Conservation (phyloP, 1,140 invertebrate species). For the Eufriesea mexicana region DNA sequence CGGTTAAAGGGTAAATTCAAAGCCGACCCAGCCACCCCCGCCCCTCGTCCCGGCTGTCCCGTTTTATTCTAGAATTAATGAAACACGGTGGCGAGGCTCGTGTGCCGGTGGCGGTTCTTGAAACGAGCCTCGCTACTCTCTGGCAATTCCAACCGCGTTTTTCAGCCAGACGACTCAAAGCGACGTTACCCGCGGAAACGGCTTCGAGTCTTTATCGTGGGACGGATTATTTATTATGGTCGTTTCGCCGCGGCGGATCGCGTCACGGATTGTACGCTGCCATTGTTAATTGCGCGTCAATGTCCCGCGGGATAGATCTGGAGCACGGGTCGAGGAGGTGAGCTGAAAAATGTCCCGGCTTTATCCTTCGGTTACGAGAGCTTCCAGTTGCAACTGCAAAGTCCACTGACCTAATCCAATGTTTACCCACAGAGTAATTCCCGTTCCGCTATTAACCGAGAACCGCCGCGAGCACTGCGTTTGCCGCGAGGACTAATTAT, state of each 20-base stretch:
- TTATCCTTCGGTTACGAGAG: neutral
- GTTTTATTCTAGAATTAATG: conserved; percentile 23
- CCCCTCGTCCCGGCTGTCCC: neutral
- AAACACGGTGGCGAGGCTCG: neutral
- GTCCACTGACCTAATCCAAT: conserved; percentile 8
- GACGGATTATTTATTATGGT: conserved; percentile 17
- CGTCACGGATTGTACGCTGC: neutral
- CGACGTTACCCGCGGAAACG: neutral
- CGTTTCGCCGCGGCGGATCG: neutral
- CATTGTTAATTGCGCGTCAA: conserved; percentile 34
- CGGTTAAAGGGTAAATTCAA: conserved; percentile 37
- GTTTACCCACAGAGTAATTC: conserved; percentile 17
- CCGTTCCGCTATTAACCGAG: neutral
- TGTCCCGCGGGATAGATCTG: conserved; percentile 4
- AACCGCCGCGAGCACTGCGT: too few species aligned
- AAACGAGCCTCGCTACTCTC: neutral
- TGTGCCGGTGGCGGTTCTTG: neutral
- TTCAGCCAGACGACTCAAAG: conserved; percentile 17
- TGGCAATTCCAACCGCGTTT: conserved; percentile 29
- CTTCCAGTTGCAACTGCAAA: too few species aligned
- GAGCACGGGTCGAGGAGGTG: neutral
- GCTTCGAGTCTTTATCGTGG: conserved; percentile 19
- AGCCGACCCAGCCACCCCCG: neutral
- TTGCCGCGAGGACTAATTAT: neutral
- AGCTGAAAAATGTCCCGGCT: neutral